phyloP scores from a whole-genome alignment of 2,113 vertebrate genomes.

The Arizona elegans region DNA sequence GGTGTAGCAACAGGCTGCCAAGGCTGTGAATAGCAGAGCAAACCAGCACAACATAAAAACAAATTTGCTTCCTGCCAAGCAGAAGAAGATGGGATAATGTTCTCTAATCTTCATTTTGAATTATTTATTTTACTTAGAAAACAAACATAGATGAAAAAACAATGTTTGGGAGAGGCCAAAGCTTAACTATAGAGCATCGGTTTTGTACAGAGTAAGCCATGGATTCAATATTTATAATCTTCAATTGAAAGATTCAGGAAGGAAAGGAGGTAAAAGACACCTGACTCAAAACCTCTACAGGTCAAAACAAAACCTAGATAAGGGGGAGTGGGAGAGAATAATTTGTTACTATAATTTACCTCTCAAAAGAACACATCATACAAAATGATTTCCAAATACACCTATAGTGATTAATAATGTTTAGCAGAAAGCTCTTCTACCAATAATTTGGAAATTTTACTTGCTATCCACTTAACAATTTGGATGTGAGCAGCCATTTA shows the following conservation, averaged over 20 bases:
- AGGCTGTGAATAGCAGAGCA: not conserved
- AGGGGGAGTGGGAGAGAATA: not conserved
- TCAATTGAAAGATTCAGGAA: not conserved
- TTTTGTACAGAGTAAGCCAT: not conserved
- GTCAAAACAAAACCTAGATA: not conserved
- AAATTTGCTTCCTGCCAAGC: not conserved
- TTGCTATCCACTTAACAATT: not conserved
- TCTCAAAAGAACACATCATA: not conserved
- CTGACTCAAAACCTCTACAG: not conserved
- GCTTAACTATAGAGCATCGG: not conserved
- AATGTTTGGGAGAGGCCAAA: constrained; percentile 16
- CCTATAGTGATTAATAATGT: not conserved
- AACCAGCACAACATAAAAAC: not conserved
- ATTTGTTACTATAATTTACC: not conserved
- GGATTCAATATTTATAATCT: not conserved
- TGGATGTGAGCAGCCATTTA: not conserved
- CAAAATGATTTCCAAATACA: constrained; percentile 7
- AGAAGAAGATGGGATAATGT: not conserved
- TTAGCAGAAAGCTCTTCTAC: not conserved
- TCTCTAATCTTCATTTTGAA: not conserved
- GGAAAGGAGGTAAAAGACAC: not conserved
- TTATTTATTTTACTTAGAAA: constrained; percentile 18
- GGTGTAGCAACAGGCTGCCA: not conserved
- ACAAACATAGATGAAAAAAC: not conserved
- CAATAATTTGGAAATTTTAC: not conserved